These are phyloP conservation scores for Equus przewalskii DNA, from an alignment of 2,113 vertebrate genomes.

Conservation along the genomic window DNA sequence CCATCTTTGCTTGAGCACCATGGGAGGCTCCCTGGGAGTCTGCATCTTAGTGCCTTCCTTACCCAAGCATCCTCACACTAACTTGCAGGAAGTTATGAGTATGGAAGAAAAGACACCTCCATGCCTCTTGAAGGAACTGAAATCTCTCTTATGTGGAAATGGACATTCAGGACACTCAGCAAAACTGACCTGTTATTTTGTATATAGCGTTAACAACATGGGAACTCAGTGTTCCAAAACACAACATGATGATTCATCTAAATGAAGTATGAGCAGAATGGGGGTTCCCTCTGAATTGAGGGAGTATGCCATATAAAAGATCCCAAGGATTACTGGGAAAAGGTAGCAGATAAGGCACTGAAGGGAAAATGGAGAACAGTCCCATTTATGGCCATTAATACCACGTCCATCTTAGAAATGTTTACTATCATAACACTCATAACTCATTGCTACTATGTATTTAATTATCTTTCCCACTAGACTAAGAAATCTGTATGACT, in stretches of 20 bases:
- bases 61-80: not conserved
- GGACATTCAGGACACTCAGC: not conserved
- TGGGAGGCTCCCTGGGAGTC: not conserved
- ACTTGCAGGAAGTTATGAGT: not conserved
- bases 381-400: not conserved
- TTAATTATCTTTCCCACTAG: not conserved
- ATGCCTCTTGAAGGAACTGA: not conserved
- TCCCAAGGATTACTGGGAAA: not conserved
- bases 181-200: conserved; percentile 17
- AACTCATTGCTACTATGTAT: not conserved
- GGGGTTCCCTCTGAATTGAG: not conserved
- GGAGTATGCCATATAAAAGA: not conserved
- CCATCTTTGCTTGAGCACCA: not conserved
- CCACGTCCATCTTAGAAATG: not conserved
- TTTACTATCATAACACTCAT: not conserved
- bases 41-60: not conserved
- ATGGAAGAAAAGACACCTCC: not conserved
- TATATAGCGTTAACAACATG: conserved; percentile 6
- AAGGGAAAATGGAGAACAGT: conserved; percentile 14
- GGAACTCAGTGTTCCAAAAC: conserved; percentile 17
- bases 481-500: conserved; percentile 16
- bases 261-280: not conserved
- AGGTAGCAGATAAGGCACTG: conserved; percentile 45
- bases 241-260: not conserved
- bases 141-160: not conserved